Percentiles rank a stretch among this genome's conserved stretches.
Conservation (phyloP, 1,140 invertebrate genomes). For the Leptoteleia sp. region DNA sequence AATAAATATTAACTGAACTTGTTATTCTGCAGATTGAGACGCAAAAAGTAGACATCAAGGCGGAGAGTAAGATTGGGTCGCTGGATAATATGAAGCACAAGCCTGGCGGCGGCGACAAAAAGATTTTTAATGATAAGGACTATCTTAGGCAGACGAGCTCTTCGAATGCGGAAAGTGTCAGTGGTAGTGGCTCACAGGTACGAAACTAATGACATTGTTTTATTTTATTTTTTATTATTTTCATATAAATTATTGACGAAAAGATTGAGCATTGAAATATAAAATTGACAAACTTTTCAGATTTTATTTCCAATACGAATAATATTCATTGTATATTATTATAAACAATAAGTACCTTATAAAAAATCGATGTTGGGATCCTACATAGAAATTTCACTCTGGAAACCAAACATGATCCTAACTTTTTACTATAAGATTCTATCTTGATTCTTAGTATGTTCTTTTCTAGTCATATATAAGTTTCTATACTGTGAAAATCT, state of each 20-base stretch:
- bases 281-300: no score
- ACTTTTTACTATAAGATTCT: no score
- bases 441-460: no score
- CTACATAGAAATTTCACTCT: no score
- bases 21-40: constrained; percentile 88
- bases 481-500: no score
- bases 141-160: constrained; percentile 92
- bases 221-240: neutral
- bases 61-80: constrained; percentile 93
- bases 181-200: constrained; percentile 86
- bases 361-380: no score
- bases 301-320: no score
- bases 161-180: constrained; percentile 82
- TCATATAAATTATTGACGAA: neutral
- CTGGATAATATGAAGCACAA: constrained; percentile 96
- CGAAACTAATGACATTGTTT: constrained; percentile 10
- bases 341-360: no score
- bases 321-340: no score
- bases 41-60: constrained; percentile 92
- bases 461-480: no score
- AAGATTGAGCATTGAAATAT: no score
- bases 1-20: constrained; percentile 29
- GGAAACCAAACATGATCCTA: no score
- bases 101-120: constrained; percentile 95
- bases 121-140: constrained; percentile 96